Percentiles rank a stretch among this genome's conserved stretches.
These are phyloP conservation scores for Venustaconcha ellipsiformis DNA, from an alignment of 1,140 invertebrate genomes.

Conservation along the genomic window DNA sequence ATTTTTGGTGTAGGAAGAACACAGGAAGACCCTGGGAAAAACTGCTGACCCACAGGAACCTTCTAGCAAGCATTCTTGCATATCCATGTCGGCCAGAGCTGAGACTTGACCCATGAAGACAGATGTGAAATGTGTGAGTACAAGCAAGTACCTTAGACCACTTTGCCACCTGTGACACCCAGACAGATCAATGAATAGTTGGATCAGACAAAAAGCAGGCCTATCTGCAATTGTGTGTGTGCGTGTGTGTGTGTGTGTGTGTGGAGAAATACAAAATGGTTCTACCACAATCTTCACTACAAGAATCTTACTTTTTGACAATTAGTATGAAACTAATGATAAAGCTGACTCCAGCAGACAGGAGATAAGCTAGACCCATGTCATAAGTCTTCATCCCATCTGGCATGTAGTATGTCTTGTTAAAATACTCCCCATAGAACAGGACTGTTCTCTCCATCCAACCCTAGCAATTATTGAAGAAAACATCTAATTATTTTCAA, in stretches of 20 bases:
- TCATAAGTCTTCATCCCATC: constrained; percentile 70
- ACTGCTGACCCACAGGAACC: no score
- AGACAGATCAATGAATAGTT: no score
- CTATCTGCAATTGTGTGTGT: neutral
- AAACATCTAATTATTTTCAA: neutral
- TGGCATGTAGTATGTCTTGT: constrained; percentile 33
- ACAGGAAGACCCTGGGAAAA: no score
- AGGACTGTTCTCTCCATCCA: constrained; percentile 81
- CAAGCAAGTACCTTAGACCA: no score
- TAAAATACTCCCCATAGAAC: constrained; percentile 82
- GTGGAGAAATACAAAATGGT: constrained; percentile 51
- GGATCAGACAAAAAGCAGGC: no score
- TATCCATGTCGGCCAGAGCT: no score
- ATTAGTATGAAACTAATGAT: constrained; percentile 78
- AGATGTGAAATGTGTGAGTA: no score
- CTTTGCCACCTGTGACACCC: no score
- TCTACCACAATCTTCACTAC: constrained; percentile 58
- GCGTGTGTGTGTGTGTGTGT: neutral
- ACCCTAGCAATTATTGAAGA: constrained; percentile 68
- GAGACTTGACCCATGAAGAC: no score
- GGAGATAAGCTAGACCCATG: constrained; percentile 80
- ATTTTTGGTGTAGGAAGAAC: no score
- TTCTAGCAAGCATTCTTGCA: no score
- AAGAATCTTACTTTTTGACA: constrained; percentile 61
- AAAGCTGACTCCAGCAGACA: constrained; percentile 76